Base-by-base conservation (phyloP, 2,113 vertebrate genomes). In the Dicaeum eximium region DNA sequence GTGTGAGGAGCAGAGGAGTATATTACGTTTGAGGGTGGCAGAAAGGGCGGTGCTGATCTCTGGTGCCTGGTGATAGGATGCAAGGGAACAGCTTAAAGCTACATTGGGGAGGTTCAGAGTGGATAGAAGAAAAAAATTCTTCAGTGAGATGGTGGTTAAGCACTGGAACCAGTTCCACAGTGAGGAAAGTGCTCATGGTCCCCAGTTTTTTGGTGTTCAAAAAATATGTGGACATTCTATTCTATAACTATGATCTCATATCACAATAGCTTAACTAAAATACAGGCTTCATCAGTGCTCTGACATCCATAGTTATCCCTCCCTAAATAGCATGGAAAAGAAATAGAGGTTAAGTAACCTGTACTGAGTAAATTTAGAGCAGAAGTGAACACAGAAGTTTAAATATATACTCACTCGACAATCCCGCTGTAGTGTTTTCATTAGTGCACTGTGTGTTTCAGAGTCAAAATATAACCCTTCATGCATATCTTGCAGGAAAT, bases 401-500 rank as follows among this genome's bases (percentile, higher is more conserved):
- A 88, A 80, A 69, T 4, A 74, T 87, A 98, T 90, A 98, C 99
- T 97, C 98, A 99, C 99, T 97, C 98, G 98, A 78, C 99, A 99
- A 96, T 99, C 99, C 91, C 99, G 98, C 93, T 99, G 99, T 85
- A 99, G 97, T 22, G 99, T 99, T 98, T 99, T 99, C 98, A 99
- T 99, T 69, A 99, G 97, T 10, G 99, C 99, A 4, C 98, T 99
- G 95, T 99, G 98, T 0, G 98, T 99, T 96, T 99, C 99, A 5
- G 98, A 95, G 61, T 99, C 99, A 97, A 99, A 99, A 98, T 99
- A 98, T 86, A 99, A 97, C 21, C 99, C 99, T 91, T 99, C 99
- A 2, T 99, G 98, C 98, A 99, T 98, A 93, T 99, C 99, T 97
- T 99, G 99, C 86, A 99, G 98, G 97, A 99, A 99, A 98, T 99